Evolutionary conservation across 2,888 invertebrate species (phyloP), one percentile per base, ranked within the genome.

Genomic region (Actias luna): DNA sequence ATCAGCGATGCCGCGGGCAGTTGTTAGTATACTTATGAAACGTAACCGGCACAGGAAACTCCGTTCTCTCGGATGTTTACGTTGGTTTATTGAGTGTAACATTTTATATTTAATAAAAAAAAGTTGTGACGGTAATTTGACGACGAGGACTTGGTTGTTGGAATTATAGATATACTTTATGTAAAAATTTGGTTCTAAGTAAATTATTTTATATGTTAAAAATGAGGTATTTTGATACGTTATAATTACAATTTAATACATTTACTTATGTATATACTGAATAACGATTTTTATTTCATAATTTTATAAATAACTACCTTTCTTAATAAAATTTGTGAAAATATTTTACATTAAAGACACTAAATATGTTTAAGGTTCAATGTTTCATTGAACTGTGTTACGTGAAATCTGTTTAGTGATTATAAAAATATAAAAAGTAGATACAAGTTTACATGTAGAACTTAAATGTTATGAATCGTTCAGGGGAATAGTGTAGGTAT

Each of bases 31-130:
- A 52, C 46, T 22, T 46, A 52, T 52, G 16, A 52, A 52, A 52
- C 16, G 29, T 52, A 52, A 27, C 27, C 27, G 25, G 52, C n/a
- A 58, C 22, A 33, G 58, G 58, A 58, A 58, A 35, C 35, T 58
- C 35, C 7, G 35, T 35, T 33, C 29, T n/a, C 22, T n/a, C 58
- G 52, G 29, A 52, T 52, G 52, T 52, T 52, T 52, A 52, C 52
- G 14, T 12, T 52, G 14, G 27, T 52, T 52, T 52, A 52, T 52
- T 58, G 58, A 5, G 36, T 36, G 14, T 58, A 58, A 18, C 25
- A 5, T 58, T 58, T 27, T 16, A 27, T 16, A 29, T 52, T 27
- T 5, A 50, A 25, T 50, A 50, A 25, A 50, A 50, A n/a, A 50
- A 50, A 50, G n/a, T 27, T 16, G 27, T 5, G 10, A 25, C 16